Base-by-base conservation (phyloP, 2,888 invertebrate species). In the Isoperla grammatica region DNA sequence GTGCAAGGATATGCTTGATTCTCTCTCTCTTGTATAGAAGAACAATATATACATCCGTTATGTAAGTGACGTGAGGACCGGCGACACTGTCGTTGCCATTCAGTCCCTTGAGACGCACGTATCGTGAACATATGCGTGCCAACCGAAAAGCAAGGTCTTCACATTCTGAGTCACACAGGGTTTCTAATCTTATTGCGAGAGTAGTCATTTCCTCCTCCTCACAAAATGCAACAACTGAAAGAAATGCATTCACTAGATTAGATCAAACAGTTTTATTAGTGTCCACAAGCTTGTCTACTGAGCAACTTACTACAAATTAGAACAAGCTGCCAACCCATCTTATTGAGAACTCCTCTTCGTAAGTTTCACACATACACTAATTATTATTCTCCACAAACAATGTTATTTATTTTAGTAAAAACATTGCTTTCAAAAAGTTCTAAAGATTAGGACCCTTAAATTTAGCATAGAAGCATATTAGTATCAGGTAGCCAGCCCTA, bases 61-160 rank as follows among this genome's bases (percentile, higher is more conserved):
- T 79, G 69, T 79, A 80, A 66, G 80, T 75, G 65, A 79, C 75
- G 66, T 82, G 81, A 37, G 66, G 63, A 45, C 62, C 63, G 23
- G 64, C 59, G 56, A 62, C 64, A 1, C 58, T 50, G 23, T 64
- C 58, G n/a, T 40, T 46, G 15, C 63, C 59, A n/a, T 59, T 58
- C 11, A 64, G 56, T 55, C 62, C 64, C 48, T 61, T 50, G 40
- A 61, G 56, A 6, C 79, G 73, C 59, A 78, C 75, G 55, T 80
- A 77, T 65, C 78, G 76, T 71, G 81, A 78, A 65, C 83, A 78
- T 13, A 80, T 79, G 59, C 78, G 71, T 35, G 80, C 78, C 61
- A 85, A 79, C 63, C 76, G 71, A 59, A 82, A 74, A 64, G 84
- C 85, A 63, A 84, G 74, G 71, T 83, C 83, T 72, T 80, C 79